Evolutionary conservation across 2,888 invertebrate genomes (phyloP).

Genomic region (Lissocephala sabroskyi): DNA sequence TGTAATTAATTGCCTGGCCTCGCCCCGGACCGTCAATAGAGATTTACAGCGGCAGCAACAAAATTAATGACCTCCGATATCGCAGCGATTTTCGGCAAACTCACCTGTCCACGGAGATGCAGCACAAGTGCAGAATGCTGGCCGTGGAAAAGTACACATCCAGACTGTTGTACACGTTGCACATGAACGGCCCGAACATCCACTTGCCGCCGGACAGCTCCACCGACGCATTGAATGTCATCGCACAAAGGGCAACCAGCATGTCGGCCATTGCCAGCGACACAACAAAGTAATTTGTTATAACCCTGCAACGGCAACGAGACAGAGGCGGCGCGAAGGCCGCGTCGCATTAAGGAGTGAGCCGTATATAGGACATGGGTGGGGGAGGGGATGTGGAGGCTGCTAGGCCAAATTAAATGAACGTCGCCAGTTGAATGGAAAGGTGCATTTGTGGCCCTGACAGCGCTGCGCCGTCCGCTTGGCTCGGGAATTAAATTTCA

Average conservation of each 20-base stretch:
- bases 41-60: constrained; percentile 21
- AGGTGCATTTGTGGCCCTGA: constrained; percentile 24
- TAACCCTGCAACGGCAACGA: constrained; percentile 76
- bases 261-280: constrained; percentile 95
- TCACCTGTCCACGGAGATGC: constrained; percentile 86
- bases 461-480: constrained; percentile 5
- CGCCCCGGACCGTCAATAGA: constrained; percentile 23
- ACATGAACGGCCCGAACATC: constrained; percentile 93
- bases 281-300: constrained; percentile 97
- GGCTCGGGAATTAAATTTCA: constrained; percentile 28
- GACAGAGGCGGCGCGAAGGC: constrained; percentile 23
- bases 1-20: constrained; percentile 55
- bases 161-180: constrained; percentile 96
- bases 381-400: constrained; percentile 11
- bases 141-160: constrained; percentile 96
- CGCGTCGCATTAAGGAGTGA: too few relatives aligned
- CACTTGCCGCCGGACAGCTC: constrained; percentile 87
- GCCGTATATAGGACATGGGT: constrained; percentile 13
- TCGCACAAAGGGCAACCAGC: constrained; percentile 93
- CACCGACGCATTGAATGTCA: constrained; percentile 94
- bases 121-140: constrained; percentile 93
- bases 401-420: constrained; percentile 26
- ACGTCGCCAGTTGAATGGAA: constrained; percentile 31
- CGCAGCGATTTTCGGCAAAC: constrained; percentile 13
- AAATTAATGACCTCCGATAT: constrained; percentile 42